phyloP scores from a whole-genome alignment of 2,797 vertebrate genomes.

The Pseudopleuronectes americanus region DNA sequence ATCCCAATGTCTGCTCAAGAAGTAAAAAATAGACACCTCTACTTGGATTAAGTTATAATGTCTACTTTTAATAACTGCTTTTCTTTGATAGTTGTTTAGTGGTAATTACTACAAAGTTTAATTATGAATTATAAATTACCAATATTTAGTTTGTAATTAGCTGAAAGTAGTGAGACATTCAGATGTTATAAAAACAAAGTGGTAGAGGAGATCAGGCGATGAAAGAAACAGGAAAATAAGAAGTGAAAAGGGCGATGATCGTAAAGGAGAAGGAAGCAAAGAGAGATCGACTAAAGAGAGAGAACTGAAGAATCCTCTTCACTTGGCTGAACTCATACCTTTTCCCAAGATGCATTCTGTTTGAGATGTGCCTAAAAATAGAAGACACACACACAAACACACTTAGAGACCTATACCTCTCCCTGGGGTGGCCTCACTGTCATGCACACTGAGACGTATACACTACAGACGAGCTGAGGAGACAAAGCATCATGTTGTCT shows the following conservation, averaged over 20 bases:
- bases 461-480: slow-evolving; percentile 28
- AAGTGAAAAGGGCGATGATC: slow-evolving; percentile 16
- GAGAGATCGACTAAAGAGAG: neutral
- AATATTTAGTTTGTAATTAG: slow-evolving; percentile 22
- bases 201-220: neutral
- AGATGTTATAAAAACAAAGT: slow-evolving; percentile 1
- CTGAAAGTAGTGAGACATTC: slow-evolving; percentile 2
- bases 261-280: slow-evolving; percentile 9
- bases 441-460: slow-evolving; percentile 64
- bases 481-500: slow-evolving; percentile 63
- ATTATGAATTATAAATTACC: neutral
- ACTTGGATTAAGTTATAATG: slow-evolving; percentile 15
- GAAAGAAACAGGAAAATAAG: slow-evolving; percentile 16
- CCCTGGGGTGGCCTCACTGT: slow-evolving; percentile 70
- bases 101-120: neutral
- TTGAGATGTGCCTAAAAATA: slow-evolving; percentile 75
- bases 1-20: slow-evolving; percentile 46
- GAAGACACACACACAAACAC: slow-evolving; percentile 40
- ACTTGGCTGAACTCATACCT: slow-evolving; percentile 72
- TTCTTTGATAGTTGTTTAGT: slow-evolving; percentile 31
- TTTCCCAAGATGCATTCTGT: slow-evolving; percentile 73
- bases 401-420: slow-evolving; percentile 40
- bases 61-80: neutral
- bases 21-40: slow-evolving; percentile 51
- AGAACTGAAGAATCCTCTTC: slow-evolving; percentile 62